phyloP scores from a whole-genome alignment of 2,113 vertebrate genomes.

The Mirounga angustirostris region DNA sequence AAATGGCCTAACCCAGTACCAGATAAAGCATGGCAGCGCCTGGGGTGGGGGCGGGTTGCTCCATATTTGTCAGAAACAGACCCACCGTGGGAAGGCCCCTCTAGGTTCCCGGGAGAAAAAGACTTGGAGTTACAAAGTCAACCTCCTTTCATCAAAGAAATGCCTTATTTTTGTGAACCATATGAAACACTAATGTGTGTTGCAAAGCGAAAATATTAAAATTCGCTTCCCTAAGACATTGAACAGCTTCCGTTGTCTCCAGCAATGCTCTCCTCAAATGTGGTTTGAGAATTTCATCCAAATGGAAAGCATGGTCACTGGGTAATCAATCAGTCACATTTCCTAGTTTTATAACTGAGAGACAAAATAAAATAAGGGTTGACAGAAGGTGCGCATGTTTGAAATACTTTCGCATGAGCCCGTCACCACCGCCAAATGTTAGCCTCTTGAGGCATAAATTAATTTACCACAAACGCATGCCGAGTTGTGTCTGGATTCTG shows the following conservation, averaged over 20 bases:
- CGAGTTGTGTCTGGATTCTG: conserved; percentile 56
- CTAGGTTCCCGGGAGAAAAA: not conserved
- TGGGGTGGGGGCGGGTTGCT: not conserved
- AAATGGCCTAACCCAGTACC: not conserved
- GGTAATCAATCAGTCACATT: conserved; percentile 22
- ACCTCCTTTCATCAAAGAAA: not conserved
- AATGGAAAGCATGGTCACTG: not conserved
- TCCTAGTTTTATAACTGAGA: conserved; percentile 67
- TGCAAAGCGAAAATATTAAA: not conserved
- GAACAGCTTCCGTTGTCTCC: not conserved
- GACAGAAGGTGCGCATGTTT: conserved; percentile 70
- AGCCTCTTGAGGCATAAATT: conserved; percentile 67
- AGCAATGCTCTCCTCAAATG: not conserved
- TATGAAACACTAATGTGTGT: not conserved
- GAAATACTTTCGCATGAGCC: conserved; percentile 49
- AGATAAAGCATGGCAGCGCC: not conserved
- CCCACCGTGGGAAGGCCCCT: not conserved
- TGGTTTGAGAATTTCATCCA: not conserved
- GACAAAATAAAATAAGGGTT: conserved; percentile 67
- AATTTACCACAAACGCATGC: conserved; percentile 47
- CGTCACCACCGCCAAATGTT: conserved; percentile 39
- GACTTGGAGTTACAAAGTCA: not conserved
- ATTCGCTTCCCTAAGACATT: not conserved
- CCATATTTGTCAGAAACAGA: not conserved
- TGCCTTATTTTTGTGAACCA: not conserved